Base-by-base conservation (phyloP, 2,888 invertebrate genomes). In the Phymatocera aterrima region DNA sequence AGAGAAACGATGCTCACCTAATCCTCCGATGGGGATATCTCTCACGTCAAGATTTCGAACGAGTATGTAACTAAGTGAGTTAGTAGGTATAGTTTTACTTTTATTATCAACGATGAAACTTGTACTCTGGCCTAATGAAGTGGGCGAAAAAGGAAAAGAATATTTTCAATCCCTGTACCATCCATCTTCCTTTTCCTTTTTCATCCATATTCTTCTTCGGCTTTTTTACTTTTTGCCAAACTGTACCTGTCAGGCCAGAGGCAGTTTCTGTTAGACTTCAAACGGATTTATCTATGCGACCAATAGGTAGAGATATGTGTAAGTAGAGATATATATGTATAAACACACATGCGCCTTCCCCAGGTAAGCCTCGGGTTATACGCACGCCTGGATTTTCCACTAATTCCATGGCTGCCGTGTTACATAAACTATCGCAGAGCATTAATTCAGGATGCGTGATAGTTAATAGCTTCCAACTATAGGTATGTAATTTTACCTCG, bases 371-470 rank as follows among this genome's bases (percentile, higher is more conserved):
- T 34, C 18, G n/a, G 18, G 8, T 21, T 75, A 57, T 51, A 28
- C 54, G 51, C 24, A 28, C 15, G 40, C 75, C 6, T 24, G 75
- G 57, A 57, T 75, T 75, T 57, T 15, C 10, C 12, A 72, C 51
- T 75, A 75, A 75, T 75, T 75, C 75, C 57, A 40, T 31, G 75
- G 57, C 40, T 37, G 75, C 75, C 40, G 40, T 54, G 54, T n/a
- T 75, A 57, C 75, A 75, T 75, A 75, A 75, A 75, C 60, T 75
- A 75, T 75, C 6, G 24, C n/a, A 54, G 40, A 57, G 37, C 75
- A 57, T 57, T 57, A 40, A 72, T 48, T 72, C 72, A 15, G 18
- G 12, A 51, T 72, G 72, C 72, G 72, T 72, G 68, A 68, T 72
- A 72, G 72, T 31, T 68, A 68, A 68, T 68, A 68, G 68, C 68